Evolutionary conservation across 2,113 vertebrate genomes (phyloP).

Genomic region (Tenebrosternarchus preto): DNA sequence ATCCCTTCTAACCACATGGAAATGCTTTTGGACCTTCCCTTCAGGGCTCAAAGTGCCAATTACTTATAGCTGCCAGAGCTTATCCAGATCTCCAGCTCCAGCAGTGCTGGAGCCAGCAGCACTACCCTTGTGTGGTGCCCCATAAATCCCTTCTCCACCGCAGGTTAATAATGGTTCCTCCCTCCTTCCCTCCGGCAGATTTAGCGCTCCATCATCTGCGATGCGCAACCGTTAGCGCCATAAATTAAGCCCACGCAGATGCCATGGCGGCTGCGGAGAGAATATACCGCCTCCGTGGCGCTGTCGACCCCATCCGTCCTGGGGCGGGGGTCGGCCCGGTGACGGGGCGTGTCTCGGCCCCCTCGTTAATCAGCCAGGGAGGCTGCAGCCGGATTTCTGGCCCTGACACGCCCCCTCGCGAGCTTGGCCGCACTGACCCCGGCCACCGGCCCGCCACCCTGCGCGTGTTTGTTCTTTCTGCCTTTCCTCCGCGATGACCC

Average conservation of each 20-base stretch:
- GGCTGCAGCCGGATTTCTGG: background rate
- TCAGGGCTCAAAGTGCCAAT: too few relatives aligned
- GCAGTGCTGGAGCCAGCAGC: background rate
- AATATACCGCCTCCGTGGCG: constrained; percentile 60
- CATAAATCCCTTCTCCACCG: constrained; percentile 46
- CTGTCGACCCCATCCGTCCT: constrained; percentile 53
- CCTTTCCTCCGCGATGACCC: background rate
- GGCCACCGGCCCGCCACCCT: too few relatives aligned
- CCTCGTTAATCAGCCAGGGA: constrained; percentile 52
- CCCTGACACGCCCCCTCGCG: too few relatives aligned
- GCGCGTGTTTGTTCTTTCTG: background rate
- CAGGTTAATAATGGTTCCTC: constrained; percentile 55
- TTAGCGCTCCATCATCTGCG: constrained; percentile 64
- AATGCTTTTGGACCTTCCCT: too few relatives aligned
- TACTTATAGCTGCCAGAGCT: background rate
- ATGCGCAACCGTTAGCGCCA: constrained; percentile 54
- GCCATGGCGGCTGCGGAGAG: constrained; percentile 57
- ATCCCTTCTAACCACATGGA: too few relatives aligned
- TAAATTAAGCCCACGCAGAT: constrained; percentile 60
- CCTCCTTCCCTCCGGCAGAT: constrained; percentile 56
- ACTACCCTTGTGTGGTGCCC: background rate
- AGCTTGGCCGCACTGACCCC: too few relatives aligned
- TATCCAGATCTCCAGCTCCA: background rate
- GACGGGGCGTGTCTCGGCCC: constrained; percentile 49
- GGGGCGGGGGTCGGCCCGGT: constrained; percentile 31